Percentiles rank a stretch among this genome's conserved stretches.
Conservation (phyloP, 2,113 vertebrate species). For the Salvator merianae region DNA sequence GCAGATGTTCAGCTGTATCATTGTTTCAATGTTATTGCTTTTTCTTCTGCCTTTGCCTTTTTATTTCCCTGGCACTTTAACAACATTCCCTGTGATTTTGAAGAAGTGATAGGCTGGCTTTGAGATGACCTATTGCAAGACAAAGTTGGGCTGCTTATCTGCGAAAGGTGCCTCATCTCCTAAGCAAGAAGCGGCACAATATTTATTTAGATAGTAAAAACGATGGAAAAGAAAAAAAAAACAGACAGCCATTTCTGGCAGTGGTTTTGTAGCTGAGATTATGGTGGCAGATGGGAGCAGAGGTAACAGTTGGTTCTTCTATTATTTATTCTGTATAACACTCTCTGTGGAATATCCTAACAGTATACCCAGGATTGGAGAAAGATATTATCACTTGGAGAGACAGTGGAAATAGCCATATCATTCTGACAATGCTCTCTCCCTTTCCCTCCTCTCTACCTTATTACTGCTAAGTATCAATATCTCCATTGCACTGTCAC, state of each 20-base stretch:
- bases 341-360: slow-evolving; percentile 69
- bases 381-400: slow-evolving; percentile 71
- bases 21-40: slow-evolving; percentile 47
- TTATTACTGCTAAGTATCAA: slow-evolving; percentile 68
- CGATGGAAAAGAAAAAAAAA: slow-evolving; percentile 37
- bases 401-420: slow-evolving; percentile 69
- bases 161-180: slow-evolving; percentile 61
- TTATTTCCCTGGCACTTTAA: slow-evolving; percentile 48
- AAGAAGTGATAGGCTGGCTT: slow-evolving; percentile 49
- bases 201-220: slow-evolving; percentile 58
- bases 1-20: slow-evolving; percentile 45
- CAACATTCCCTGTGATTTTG: slow-evolving; percentile 49
- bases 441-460: slow-evolving; percentile 18
- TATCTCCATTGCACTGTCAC: slow-evolving; percentile 61
- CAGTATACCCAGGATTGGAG: slow-evolving; percentile 52
- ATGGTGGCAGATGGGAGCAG: slow-evolving; percentile 34
- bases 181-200: neutral
- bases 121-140: slow-evolving; percentile 41
- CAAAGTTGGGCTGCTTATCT: slow-evolving; percentile 60
- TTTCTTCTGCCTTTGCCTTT: neutral
- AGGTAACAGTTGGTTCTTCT: slow-evolving; percentile 59
- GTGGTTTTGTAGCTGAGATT: slow-evolving; percentile 54
- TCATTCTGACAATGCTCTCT: slow-evolving; percentile 71
- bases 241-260: slow-evolving; percentile 26
- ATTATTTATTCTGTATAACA: slow-evolving; percentile 64